A percentile compares a stretch with the other conserved stretches of the same genome.
phyloP scores from a whole-genome alignment of 2,797 vertebrate genomes.

The Melanotaenia boesemani region DNA sequence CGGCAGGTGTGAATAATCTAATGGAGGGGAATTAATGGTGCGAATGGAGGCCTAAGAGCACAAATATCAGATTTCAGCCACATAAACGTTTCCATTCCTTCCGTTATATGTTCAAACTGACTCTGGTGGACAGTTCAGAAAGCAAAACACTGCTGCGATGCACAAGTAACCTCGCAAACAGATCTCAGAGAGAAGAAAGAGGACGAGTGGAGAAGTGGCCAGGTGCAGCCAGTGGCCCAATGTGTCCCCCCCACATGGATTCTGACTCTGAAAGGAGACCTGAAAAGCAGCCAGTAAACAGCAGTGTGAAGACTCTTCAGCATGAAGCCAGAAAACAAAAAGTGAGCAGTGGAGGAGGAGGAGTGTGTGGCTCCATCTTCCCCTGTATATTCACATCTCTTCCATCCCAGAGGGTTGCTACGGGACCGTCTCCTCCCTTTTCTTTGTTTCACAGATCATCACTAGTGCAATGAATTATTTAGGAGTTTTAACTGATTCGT shows the following conservation, averaged over 20 bases:
- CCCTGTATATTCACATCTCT: constrained; percentile 14
- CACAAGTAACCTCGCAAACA: constrained; percentile 15
- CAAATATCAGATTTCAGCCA: constrained; percentile 45
- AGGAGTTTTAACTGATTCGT: constrained; percentile 41
- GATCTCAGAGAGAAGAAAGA: background rate
- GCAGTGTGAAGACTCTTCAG: constrained; percentile 61
- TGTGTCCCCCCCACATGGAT: constrained; percentile 55
- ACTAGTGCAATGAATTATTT: no score
- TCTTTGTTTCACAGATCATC: no score
- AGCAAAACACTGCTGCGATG: background rate
- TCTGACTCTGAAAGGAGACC: constrained; percentile 67
- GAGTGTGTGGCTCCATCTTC: constrained; percentile 33
- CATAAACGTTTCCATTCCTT: background rate
- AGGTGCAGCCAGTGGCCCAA: constrained; percentile 72
- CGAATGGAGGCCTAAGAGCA: constrained; percentile 28
- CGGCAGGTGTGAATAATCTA: constrained; percentile 59
- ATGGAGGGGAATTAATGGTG: constrained; percentile 24
- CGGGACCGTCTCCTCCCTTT: no score
- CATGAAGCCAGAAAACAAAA: constrained; percentile 23
- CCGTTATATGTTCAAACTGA: background rate
- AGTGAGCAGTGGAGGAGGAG: constrained; percentile 4
- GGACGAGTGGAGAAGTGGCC: constrained; percentile 46
- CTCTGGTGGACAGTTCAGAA: constrained; percentile 1
- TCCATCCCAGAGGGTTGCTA: constrained; percentile 30
- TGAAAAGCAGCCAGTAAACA: constrained; percentile 58